These are phyloP conservation scores for Pammene fasciana DNA, from an alignment of 2,888 invertebrate species.

Conservation along the genomic window DNA sequence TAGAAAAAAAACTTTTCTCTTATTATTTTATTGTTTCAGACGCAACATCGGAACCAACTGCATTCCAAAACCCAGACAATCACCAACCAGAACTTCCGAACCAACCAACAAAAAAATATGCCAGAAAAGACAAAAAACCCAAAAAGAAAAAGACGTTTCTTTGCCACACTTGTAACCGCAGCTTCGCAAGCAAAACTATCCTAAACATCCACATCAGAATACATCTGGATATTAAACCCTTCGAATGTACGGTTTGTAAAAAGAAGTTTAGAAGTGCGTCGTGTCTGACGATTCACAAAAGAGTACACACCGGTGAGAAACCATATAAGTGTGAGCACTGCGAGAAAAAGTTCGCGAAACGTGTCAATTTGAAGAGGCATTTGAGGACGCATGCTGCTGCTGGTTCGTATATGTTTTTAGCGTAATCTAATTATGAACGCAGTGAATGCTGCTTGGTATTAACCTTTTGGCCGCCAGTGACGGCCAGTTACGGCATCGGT, in stretches of 20 bases:
- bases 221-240: slow-evolving; percentile 12
- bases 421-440: background rate
- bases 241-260: background rate
- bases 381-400: slow-evolving; percentile 15
- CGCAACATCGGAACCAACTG: too few relatives aligned
- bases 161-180: slow-evolving; percentile 5
- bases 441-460: too few relatives aligned
- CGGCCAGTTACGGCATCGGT: too few relatives aligned
- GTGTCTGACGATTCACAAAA: slow-evolving; percentile 8
- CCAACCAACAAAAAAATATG: background rate
- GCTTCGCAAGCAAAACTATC: slow-evolving; percentile 7
- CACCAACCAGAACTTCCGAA: background rate
- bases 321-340: slow-evolving; percentile 12
- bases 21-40: too few relatives aligned
- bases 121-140: background rate
- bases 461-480: too few relatives aligned
- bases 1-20: too few relatives aligned
- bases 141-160: background rate
- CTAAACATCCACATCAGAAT: slow-evolving; percentile 4
- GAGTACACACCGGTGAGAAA: slow-evolving; percentile 20
- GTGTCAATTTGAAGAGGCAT: slow-evolving; percentile 16
- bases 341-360: slow-evolving; percentile 7
- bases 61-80: background rate
- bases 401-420: slow-evolving; percentile 4
- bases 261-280: slow-evolving; percentile 16